Evolutionary conservation across 2,113 vertebrate species (phyloP).

Genomic region (Pomatorhinus ruficollis): DNA sequence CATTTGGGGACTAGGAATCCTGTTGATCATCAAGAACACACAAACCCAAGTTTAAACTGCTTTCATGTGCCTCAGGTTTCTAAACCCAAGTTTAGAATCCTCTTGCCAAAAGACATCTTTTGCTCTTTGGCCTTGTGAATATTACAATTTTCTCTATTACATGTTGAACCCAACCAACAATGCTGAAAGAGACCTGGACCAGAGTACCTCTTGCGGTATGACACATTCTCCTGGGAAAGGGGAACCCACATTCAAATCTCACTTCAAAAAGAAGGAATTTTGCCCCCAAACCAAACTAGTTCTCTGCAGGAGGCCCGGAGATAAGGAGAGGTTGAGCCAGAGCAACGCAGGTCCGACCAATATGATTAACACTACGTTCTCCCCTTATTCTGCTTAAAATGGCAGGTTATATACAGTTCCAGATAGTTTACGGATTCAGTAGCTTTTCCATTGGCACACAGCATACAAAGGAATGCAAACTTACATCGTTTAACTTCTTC

Average conservation of each 20-base stretch:
- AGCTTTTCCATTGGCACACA: too few species aligned
- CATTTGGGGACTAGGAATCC: not conserved
- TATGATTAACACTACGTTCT: too few species aligned
- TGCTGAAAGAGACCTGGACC: not conserved
- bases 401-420: too few species aligned
- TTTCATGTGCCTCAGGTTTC: not conserved
- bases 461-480: too few species aligned
- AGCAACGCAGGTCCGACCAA: too few species aligned
- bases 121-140: not conserved
- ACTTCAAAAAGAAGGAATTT: not conserved
- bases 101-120: not conserved
- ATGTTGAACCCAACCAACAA: not conserved
- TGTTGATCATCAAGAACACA: not conserved
- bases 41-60: not conserved
- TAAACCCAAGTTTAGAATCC: not conserved
- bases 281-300: not conserved
- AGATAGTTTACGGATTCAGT: too few species aligned
- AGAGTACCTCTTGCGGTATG: not conserved
- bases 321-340: too few species aligned
- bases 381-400: too few species aligned
- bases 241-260: not conserved
- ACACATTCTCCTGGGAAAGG: not conserved
- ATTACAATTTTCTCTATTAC: not conserved
- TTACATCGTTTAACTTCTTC: too few species aligned
- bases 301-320: too few species aligned